Evolutionary conservation across 2,113 vertebrate species (phyloP), one percentile per base, ranked within the genome.

Genomic region (Athene noctua): DNA sequence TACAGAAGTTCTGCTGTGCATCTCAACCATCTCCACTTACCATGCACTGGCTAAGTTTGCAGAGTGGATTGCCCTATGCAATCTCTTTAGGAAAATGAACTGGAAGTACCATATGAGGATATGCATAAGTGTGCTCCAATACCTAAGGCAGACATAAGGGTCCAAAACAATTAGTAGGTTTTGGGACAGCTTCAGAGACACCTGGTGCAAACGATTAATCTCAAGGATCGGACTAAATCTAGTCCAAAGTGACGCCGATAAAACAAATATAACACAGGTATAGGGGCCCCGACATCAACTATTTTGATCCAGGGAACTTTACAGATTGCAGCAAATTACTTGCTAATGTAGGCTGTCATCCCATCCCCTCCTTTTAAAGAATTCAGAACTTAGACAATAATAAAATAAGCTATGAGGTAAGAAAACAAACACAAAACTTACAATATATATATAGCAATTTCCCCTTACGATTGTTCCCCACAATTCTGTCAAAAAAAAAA

Each of bases 81-180:
- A 73, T 51, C 15, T 46, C 23, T 49, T 38, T 17, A 68, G 21
- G 47, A 83, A 91, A 71, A 67, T 13, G 6, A 80, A 30, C 13
- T 18, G 6, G 29, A 71, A 80, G 11, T 15, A 23, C 10, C 21
- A 34, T 4, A 6, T 0, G 0, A 71, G 29, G 26, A n/a, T n/a
- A 57, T 25, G 20, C 7, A 32, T 14, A 62, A 32, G 34, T 10
- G 19, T 14, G 5, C 32, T 59, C 29, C 46, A 55, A 15, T 12
- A 14, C 34, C 19, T 20, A 82, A 46, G 13, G 38, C 44, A 82
- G 19, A 17, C 15, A 6, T 13, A 47, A 52, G 2, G 15, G 9
- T 29, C 21, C n/a, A 63, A 68, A 96, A 23, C 26, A 68, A 32
- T 22, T 15, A 51, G 16, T 17, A 34, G 21, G 23, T n/a, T 68